Conservation (phyloP, 2,113 vertebrate genomes). For the Mobula hypostoma region DNA sequence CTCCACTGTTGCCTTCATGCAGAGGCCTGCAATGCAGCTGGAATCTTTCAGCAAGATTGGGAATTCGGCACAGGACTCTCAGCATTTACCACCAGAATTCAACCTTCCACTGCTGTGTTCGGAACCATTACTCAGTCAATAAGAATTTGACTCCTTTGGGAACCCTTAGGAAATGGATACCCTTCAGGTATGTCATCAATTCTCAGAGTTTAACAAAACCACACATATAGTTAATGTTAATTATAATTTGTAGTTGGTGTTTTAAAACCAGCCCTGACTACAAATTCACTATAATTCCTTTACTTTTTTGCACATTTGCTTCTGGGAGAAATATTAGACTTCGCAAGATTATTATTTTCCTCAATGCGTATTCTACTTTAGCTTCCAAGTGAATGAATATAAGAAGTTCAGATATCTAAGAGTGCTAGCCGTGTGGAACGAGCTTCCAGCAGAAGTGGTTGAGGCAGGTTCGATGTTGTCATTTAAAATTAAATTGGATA, state of each 20-base stretch:
- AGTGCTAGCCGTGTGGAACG: too few relatives aligned
- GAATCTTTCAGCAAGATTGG: too few relatives aligned
- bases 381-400: neutral
- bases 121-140: neutral
- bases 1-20: too few relatives aligned
- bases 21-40: too few relatives aligned
- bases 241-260: neutral
- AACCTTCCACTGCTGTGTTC: neutral
- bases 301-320: neutral
- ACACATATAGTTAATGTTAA: neutral
- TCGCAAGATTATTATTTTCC: neutral
- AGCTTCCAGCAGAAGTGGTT: too few relatives aligned
- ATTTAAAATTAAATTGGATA: too few relatives aligned
- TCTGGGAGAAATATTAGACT: neutral
- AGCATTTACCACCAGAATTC: too few relatives aligned
- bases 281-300: neutral
- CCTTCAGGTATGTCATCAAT: neutral
- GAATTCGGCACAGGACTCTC: too few relatives aligned
- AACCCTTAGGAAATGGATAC: neutral
- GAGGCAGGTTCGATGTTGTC: too few relatives aligned
- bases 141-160: neutral
- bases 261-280: neutral
- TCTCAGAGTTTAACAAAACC: neutral
- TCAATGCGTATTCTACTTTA: neutral
- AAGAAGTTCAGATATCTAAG: neutral